A percentile compares a stretch with the other conserved stretches of the same genome.
These are phyloP conservation scores for Cheilosia pagana DNA, from an alignment of 2,888 invertebrate genomes.

Conservation along the genomic window DNA sequence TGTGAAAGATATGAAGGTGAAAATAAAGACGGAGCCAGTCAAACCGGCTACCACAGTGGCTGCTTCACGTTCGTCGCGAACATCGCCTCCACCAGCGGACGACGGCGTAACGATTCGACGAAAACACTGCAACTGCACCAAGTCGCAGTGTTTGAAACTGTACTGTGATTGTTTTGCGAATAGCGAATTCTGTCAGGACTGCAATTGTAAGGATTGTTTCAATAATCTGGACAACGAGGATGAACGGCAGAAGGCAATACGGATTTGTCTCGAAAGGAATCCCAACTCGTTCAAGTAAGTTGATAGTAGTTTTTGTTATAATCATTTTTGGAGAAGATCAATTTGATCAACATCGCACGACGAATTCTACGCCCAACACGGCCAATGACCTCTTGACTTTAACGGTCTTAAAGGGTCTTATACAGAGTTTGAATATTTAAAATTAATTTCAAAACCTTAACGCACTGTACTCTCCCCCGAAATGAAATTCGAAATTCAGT, in stretches of 20 bases:
- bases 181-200: constrained; percentile 98
- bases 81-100: constrained; percentile 65
- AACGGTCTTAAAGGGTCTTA: too few relatives aligned
- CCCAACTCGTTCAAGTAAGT: constrained; percentile 94
- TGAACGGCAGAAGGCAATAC: constrained; percentile 96
- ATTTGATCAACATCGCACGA: too few relatives aligned
- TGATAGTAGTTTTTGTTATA: background rate
- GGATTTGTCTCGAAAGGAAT: constrained; percentile 97
- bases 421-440: too few relatives aligned
- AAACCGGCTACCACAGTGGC: background rate
- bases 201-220: constrained; percentile 98
- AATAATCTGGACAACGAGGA: constrained; percentile 98
- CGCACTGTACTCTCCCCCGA: too few relatives aligned
- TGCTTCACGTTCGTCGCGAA: background rate
- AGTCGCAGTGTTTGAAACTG: constrained; percentile 98
- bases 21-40: constrained; percentile 55
- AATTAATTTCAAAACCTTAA: too few relatives aligned
- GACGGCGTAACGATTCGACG: constrained; percentile 83
- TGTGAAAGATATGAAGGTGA: constrained; percentile 14
- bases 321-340: too few relatives aligned
- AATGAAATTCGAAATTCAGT: background rate
- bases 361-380: too few relatives aligned
- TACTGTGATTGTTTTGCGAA: constrained; percentile 99
- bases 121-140: constrained; percentile 99
- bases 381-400: too few relatives aligned